Evolutionary conservation across 1,140 invertebrate genomes (phyloP).

Genomic region (Druon quercuslanigerum): DNA sequence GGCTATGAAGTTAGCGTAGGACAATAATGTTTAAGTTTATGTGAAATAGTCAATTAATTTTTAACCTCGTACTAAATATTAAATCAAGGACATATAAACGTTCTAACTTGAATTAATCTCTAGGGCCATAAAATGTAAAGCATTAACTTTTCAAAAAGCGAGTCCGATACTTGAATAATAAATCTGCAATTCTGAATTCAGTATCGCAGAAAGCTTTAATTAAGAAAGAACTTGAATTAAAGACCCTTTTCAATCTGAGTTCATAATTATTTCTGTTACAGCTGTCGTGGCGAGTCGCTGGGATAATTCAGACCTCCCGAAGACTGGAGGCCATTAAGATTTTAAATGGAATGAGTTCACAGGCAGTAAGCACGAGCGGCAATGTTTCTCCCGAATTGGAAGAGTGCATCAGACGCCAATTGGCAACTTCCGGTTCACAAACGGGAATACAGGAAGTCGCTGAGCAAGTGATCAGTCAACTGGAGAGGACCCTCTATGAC

Average conservation of each 20-base stretch:
- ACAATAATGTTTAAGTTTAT: no score
- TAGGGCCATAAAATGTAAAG: no score
- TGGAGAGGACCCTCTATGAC: constrained; percentile 81
- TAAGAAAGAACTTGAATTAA: constrained; percentile 11
- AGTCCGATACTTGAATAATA: neutral
- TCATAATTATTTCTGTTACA: constrained; percentile 39
- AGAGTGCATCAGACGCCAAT: constrained; percentile 62
- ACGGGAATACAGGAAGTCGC: constrained; percentile 63
- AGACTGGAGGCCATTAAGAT: constrained; percentile 57
- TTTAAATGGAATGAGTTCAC: constrained; percentile 53
- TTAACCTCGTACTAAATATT: no score
- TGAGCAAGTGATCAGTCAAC: constrained; percentile 62
- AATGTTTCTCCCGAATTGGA: constrained; percentile 53
- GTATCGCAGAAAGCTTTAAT: neutral
- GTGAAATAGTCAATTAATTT: no score
- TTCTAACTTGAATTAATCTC: no score
- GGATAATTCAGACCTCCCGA: constrained; percentile 60
- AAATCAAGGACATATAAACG: no score
- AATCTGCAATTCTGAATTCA: neutral
- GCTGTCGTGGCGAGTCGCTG: constrained; percentile 65
- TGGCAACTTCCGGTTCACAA: constrained; percentile 60
- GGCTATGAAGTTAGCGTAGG: no score
- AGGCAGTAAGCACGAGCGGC: constrained; percentile 21
- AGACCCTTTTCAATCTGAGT: neutral
- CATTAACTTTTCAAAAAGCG: no score